Evolutionary conservation across 2,797 vertebrate species (phyloP).

Genomic region (Acipenser ruthenus): DNA sequence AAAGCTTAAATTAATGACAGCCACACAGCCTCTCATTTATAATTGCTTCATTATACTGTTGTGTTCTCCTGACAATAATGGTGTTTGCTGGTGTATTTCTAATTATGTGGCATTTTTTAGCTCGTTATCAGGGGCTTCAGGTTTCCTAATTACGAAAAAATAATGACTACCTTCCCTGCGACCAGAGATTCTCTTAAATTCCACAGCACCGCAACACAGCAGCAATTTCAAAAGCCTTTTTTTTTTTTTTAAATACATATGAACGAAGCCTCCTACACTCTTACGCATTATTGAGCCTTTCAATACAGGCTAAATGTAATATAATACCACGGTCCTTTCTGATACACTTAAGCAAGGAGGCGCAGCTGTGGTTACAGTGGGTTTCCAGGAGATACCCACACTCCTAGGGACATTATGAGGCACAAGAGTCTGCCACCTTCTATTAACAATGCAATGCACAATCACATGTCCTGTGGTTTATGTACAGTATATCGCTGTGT

Average conservation of each 20-base stretch:
- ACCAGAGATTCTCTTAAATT: slow-evolving; percentile 54
- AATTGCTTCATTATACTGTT: slow-evolving; percentile 87
- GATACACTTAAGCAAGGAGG: too few species aligned
- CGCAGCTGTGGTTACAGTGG: too few species aligned
- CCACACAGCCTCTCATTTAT: slow-evolving; percentile 83
- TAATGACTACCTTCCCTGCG: slow-evolving; percentile 59
- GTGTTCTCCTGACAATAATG: slow-evolving; percentile 86
- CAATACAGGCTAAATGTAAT: too few species aligned
- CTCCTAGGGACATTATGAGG: too few species aligned
- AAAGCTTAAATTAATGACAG: slow-evolving; percentile 90
- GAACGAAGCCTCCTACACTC: too few species aligned
- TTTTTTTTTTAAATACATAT: background rate
- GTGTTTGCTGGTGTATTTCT: slow-evolving; percentile 62
- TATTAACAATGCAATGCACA: too few species aligned
- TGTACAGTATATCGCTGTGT: too few species aligned
- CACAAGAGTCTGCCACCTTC: too few species aligned
- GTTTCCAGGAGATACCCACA: too few species aligned
- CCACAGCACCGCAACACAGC: slow-evolving; percentile 28
- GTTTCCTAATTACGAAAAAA: slow-evolving; percentile 54
- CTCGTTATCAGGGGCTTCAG: slow-evolving; percentile 72
- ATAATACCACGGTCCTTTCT: too few species aligned
- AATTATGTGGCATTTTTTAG: slow-evolving; percentile 77
- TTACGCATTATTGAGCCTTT: too few species aligned
- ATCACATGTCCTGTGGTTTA: too few species aligned
- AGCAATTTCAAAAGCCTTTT: background rate